Conservation (phyloP, 2,113 vertebrate species). For the Hyperopisus bebe region DNA sequence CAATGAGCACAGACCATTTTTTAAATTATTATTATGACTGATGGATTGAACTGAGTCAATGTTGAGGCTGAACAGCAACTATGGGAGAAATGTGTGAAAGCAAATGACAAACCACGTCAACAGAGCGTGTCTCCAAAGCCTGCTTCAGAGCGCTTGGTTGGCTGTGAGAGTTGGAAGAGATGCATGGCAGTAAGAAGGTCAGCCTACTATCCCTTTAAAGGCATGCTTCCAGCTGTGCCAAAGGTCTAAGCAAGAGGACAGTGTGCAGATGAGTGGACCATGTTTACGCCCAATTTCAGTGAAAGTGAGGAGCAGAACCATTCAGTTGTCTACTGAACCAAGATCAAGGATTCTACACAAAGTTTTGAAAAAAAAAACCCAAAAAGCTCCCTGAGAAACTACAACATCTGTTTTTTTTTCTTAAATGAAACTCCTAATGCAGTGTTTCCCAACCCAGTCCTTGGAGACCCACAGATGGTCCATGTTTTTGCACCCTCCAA, state of each 20-base stretch:
- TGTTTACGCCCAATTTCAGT: background rate
- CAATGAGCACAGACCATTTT: conserved; percentile 4
- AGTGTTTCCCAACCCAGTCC: background rate
- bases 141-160: too few species aligned
- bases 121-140: background rate
- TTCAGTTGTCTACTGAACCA: background rate
- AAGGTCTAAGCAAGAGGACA: background rate
- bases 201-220: background rate
- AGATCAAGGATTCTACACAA: background rate
- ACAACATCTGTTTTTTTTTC: background rate
- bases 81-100: background rate
- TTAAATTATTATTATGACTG: background rate
- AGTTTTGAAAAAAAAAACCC: background rate
- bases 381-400: background rate
- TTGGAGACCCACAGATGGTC: background rate
- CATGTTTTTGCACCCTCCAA: background rate
- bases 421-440: background rate
- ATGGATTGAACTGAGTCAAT: background rate
- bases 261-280: background rate
- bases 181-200: background rate
- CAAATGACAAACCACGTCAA: background rate
- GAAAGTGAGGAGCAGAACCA: background rate
- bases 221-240: background rate
- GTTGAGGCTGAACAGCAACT: background rate
- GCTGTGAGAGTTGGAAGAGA: background rate